Evolutionary conservation across 2,888 invertebrate genomes (phyloP).

Genomic region (Tetramorium bicarinatum): DNA sequence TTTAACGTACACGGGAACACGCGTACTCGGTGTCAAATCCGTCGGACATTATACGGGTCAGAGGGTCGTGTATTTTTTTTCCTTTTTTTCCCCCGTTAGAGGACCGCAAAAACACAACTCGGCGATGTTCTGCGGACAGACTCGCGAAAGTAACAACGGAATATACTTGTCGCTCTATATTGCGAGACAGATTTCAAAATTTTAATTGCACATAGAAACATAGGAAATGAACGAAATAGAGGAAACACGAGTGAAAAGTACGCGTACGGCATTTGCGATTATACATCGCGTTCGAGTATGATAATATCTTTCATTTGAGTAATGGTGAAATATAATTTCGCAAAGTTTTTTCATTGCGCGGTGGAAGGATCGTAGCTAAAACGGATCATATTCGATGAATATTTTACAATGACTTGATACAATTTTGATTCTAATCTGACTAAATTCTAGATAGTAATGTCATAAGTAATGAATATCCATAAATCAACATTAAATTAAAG

Average conservation of each 20-base stretch:
- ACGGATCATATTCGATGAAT: not conserved
- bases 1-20: slow-evolving; percentile 19
- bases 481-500: not conserved
- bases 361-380: not conserved
- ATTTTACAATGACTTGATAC: not conserved
- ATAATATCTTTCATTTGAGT: slow-evolving; percentile 30
- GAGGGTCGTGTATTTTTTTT: slow-evolving; percentile 4
- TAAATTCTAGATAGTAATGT: not conserved
- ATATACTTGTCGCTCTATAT: slow-evolving; percentile 33
- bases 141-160: slow-evolving; percentile 39
- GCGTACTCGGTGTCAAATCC: slow-evolving; percentile 33
- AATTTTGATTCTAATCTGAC: not conserved
- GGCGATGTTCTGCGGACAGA: slow-evolving; percentile 31
- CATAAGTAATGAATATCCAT: not conserved
- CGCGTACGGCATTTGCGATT: slow-evolving; percentile 8
- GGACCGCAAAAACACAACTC: slow-evolving; percentile 29
- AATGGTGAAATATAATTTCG: slow-evolving; percentile 1
- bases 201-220: slow-evolving; percentile 34
- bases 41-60: slow-evolving; percentile 57
- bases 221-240: not conserved
- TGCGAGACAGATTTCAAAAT: slow-evolving; percentile 42
- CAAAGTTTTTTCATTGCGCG: not conserved
- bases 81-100: slow-evolving; percentile 15
- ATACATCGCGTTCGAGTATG: not conserved
- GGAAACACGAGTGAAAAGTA: slow-evolving; percentile 20